Evolutionary conservation across 2,113 vertebrate species (phyloP), one percentile per base, ranked within the genome.

Genomic region (Chaetodon auriga): DNA sequence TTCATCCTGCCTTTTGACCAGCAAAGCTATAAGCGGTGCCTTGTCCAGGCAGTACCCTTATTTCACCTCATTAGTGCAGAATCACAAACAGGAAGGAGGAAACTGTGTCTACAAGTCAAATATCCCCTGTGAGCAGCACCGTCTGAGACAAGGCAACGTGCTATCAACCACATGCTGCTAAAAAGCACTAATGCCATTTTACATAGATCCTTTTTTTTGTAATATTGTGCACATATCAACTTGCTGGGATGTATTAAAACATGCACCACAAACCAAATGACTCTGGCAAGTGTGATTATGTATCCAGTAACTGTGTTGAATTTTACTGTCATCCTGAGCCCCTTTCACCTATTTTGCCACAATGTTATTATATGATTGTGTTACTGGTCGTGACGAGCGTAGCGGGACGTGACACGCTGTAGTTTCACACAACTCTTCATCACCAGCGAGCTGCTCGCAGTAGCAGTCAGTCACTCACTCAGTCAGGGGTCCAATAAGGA

Each of bases 401-500:
- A 21, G 71, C 71, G 18, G 35, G 66, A 82, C 48, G 25, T 69
- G 83, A 75, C 81, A 10, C 46, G 6, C 54, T 61, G 75, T 54
- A 61, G 88, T 82, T 46, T 90, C 66, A 45, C 21, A 45, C 89
- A 84, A 53, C 65, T 91, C 57, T 61, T 77, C 66, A 75, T 91
- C 77, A 65, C 25, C 46, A 25, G 45, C 46, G 43, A 68, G 69
- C 25, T 8, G 5, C 49, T 83, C 23, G 1, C 69, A 64, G 69
- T 41, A 60, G 55, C 79, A 75, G 25, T 77, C 77, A 76, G 38
- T 81, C 81, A 70, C 10, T 72, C 70, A 36, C 8, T 85, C 65
- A 70, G 57, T 68, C 41, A n/a, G 72, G 81, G 86, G 81, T 88
- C 87, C 82, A 43, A 8, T 76, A 25, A 87, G 89, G 89, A 91